Base-by-base conservation (phyloP, 2,888 invertebrate species). In the Dascillus cervinus region DNA sequence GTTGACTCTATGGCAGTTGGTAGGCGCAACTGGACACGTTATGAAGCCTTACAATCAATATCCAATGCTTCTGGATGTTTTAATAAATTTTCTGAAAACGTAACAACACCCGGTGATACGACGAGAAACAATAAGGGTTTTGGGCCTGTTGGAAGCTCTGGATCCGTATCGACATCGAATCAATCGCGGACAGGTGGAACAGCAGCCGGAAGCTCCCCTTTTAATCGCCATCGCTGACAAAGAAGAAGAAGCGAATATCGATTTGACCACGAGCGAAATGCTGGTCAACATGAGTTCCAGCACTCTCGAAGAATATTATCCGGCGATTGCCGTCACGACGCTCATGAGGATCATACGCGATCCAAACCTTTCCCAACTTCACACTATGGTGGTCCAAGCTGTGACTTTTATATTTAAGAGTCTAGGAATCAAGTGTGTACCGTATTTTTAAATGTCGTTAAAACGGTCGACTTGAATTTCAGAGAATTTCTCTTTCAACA, bases 161-260 rank as follows among this genome's bases (percentile, higher is more conserved):
- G 98, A 99, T 72, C 98, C 98, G 0, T 98, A 96, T 66, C 91
- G 91, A 56, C 92, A 96, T 60, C 97, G 97, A 69, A 85, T 96
- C 69, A 89, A 88, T 52, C 75, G 88, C 38, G 95, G 96, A 0
- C 75, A 89, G 42, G 88, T 94, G 29, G 90, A 92, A 50, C 83
- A 82, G 13, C 80, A 87, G 56, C 80, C 78, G n/a, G 85, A 86
- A 55, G 82, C 88, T 0, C 76, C 76, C 11, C 82, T 83, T 28
- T 69, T 90, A 14, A 82, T 90, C 11, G 84, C 90, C 0, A 77
- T 86, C 49, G 78, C 82, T 0, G 91, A 90, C 50, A 85, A 86
- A 57, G 85, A 85, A 29, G 77, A 80, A 21, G 82, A 80, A 47
- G 77, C 79, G 23, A 77, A 75, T 47, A 56, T 67, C 47, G 89